These are phyloP conservation scores for Piezodorus guildinii DNA, from an alignment of 1,140 invertebrate genomes.

Conservation along the genomic window DNA sequence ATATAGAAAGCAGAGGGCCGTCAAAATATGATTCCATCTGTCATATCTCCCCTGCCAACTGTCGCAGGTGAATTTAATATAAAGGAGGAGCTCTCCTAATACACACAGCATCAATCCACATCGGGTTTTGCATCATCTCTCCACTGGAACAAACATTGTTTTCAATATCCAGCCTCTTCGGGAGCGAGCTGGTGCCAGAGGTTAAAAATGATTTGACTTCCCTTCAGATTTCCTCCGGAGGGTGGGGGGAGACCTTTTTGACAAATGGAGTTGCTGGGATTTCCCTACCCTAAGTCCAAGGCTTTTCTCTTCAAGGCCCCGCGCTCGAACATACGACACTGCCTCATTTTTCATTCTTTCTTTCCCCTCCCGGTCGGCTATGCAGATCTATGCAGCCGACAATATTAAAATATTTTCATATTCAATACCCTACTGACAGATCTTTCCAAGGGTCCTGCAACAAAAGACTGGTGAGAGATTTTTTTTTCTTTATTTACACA, in stretches of 20 bases:
- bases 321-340: conserved; percentile 12
- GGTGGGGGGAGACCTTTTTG: conserved; percentile 17
- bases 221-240: conserved; percentile 2
- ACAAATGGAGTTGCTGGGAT: conserved; percentile 24
- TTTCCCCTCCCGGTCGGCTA: conserved; percentile 2
- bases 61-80: conserved; percentile 27
- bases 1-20: conserved; percentile 14
- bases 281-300: background rate
- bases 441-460: background rate
- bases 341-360: conserved; percentile 22
- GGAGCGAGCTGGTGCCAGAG: conserved; percentile 1
- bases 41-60: conserved; percentile 23
- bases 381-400: conserved; percentile 15
- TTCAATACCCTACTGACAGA: background rate
- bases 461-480: background rate
- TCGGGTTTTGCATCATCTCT: conserved; percentile 18
- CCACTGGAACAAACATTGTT: conserved; percentile 20
- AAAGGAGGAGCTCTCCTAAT: conserved; percentile 15
- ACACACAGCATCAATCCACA: conserved; percentile 23
- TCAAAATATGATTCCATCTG: conserved; percentile 28
- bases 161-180: conserved; percentile 22
- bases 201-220: conserved; percentile 23
- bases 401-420: background rate
- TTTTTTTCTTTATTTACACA: too few relatives aligned
- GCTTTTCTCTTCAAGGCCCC: conserved; percentile 10